Conservation (phyloP, 37 sponge, comb jelly and placozoan species). For the Beroe forskalii region DNA sequence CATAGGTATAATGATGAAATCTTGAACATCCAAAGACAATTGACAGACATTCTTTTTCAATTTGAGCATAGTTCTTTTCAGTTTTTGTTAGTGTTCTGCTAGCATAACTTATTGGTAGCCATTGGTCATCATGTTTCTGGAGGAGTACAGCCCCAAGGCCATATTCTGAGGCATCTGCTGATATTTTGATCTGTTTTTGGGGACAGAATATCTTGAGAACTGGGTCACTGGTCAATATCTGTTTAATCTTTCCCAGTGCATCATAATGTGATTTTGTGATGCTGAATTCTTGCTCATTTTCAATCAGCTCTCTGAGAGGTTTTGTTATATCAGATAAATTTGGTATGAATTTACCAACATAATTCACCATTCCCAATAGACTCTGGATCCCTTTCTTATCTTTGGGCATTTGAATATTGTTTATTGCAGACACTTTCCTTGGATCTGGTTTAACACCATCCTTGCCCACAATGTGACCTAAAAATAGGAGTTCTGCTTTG, state of each 20-base stretch:
- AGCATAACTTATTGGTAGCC: constrained; percentile 60
- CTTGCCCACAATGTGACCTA: constrained; percentile 69
- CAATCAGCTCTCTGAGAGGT: constrained; percentile 67
- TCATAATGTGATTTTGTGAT: constrained; percentile 64
- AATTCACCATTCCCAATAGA: constrained; percentile 68
- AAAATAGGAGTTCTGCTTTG: constrained; percentile 66
- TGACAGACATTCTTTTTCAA: constrained; percentile 61
- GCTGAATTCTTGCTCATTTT: constrained; percentile 66
- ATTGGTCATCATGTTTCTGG: too few species aligned
- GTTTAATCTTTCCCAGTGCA: constrained; percentile 65
- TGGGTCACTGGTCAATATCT: constrained; percentile 60
- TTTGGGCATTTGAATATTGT: constrained; percentile 68
- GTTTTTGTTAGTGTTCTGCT: constrained; percentile 35
- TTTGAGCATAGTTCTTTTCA: background rate
- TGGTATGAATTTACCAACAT: constrained; percentile 69
- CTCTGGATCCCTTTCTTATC: constrained; percentile 68
- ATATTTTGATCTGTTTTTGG: constrained; percentile 50
- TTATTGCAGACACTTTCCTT: constrained; percentile 68
- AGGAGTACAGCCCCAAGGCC: constrained; percentile 67
- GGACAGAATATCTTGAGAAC: constrained; percentile 67
- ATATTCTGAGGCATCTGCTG: constrained; percentile 67
- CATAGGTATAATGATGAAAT: background rate
- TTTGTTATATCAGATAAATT: constrained; percentile 61
- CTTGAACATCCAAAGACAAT: constrained; percentile 61
- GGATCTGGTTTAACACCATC: constrained; percentile 70